Conservation (phyloP, 2,888 invertebrate genomes). For the Lasioglossum vierecki region DNA sequence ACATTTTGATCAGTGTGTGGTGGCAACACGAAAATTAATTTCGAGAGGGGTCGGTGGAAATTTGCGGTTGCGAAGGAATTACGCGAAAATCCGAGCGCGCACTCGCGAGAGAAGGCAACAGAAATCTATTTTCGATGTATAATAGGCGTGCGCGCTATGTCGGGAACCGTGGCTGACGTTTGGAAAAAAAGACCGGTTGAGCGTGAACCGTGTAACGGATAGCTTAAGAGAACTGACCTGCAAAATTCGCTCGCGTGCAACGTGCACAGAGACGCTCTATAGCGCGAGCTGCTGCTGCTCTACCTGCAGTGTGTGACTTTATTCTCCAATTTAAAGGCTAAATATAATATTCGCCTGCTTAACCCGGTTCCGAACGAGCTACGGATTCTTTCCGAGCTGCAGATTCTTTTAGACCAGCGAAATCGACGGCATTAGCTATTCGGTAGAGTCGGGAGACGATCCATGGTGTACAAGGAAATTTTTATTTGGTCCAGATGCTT, state of each 20-base stretch:
- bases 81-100: background rate
- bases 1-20: background rate
- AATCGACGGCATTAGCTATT: background rate
- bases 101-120: background rate
- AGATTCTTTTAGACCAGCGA: background rate
- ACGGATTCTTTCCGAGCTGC: background rate
- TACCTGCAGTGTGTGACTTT: background rate
- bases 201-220: slow-evolving; percentile 12
- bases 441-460: background rate
- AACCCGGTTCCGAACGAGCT: background rate
- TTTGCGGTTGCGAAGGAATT: background rate
- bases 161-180: slow-evolving; percentile 1
- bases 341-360: background rate
- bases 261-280: slow-evolving; percentile 1
- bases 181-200: slow-evolving; percentile 12
- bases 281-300: background rate
- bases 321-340: background rate
- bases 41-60: background rate
- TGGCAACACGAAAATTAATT: background rate
- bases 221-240: slow-evolving; percentile 18
- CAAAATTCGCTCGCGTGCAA: slow-evolving; percentile 11
- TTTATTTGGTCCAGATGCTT: background rate
- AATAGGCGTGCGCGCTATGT: background rate
- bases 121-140: slow-evolving; percentile 5
- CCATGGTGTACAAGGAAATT: background rate